phyloP scores from a whole-genome alignment of 1,140 invertebrate genomes.

The Nylanderia fulva region DNA sequence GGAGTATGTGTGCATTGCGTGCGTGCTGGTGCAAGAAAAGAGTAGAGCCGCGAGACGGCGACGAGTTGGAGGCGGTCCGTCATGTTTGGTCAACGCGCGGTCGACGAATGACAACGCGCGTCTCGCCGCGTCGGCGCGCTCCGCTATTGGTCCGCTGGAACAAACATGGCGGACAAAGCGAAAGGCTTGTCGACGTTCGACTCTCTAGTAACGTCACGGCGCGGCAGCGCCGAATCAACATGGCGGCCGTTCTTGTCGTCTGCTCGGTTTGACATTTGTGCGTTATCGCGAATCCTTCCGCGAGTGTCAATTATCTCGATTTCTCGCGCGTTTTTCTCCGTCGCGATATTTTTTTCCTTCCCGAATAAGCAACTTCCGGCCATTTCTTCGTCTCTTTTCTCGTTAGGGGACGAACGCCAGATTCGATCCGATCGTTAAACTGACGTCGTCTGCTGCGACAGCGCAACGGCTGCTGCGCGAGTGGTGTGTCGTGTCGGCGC shows the following conservation, averaged over 20 bases:
- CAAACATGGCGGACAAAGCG: not conserved
- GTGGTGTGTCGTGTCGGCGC: not conserved
- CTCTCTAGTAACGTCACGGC: not conserved
- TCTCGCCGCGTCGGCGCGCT: too few relatives aligned
- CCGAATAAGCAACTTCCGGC: not conserved
- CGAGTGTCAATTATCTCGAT: not conserved
- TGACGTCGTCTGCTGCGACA: slow-evolving; percentile 48
- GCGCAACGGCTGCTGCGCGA: slow-evolving; percentile 60
- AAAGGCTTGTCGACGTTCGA: not conserved
- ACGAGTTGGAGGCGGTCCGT: not conserved
- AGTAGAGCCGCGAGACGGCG: not conserved
- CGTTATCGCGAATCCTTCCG: not conserved
- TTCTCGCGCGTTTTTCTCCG: not conserved
- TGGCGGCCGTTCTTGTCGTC: slow-evolving; percentile 62
- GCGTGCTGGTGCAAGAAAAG: not conserved
- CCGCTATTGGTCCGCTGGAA: not conserved
- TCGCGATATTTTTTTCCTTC: not conserved
- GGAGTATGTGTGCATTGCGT: not conserved
- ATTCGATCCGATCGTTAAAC: slow-evolving; percentile 18
- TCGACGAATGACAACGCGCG: too few relatives aligned
- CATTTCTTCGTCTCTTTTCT: too few relatives aligned
- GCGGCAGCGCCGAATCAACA: slow-evolving; percentile 26
- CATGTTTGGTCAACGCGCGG: not conserved
- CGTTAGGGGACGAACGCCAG: too few relatives aligned
- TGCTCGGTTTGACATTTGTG: slow-evolving; percentile 66